Evolutionary conservation across 2,888 invertebrate species (phyloP), one percentile per base, ranked within the genome.

Genomic region (Heliconius ethilla): DNA sequence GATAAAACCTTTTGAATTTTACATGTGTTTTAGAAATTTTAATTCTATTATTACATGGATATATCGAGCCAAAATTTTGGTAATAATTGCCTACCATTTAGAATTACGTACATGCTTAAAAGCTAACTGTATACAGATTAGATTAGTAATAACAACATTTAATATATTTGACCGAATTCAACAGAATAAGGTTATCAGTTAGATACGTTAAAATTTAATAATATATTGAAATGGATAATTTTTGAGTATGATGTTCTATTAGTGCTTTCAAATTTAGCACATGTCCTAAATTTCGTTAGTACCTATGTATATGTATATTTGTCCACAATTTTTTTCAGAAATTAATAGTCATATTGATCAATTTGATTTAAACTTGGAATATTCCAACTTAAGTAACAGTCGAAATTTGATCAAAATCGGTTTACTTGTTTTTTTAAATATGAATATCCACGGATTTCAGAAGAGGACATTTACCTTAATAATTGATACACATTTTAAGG

Each of bases 1-100:
- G 73, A 59, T 63, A 40, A 29, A 62, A 37, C 59, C 10, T 45
- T 63, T 74, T 63, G 74, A 74, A 45, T 29, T 62, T 25, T 25
- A 63, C 25, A 27, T 63, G 27, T 74, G 27, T n/a, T 63, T 29
- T 72, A 13, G 33, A 72, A 55, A 15, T 55, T 33, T 6, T 59
- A n/a, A n/a, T 22, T n/a, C 0, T 59, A 59, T 59, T 59, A n/a
- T 10, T 59, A n/a, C 10, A 59, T 59, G 1, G 1, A 55, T 55
- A 22, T 55, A n/a, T 55, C 18, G 22, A n/a, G 22, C 2, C n/a
- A 27, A 55, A 55, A 22, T 59, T 6, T 59, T 59, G 10, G 22
- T n/a, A 59, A 10, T n/a, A 59, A 59, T 3, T 59, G n/a, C 1
- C n/a, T 22, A n/a, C n/a, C 10, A 59, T 59, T n/a, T n/a, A 10